Percentiles rank a stretch among this genome's conserved stretches.
Conservation (phyloP, 2,797 vertebrate species). For the Pseudomugil gertrudae region DNA sequence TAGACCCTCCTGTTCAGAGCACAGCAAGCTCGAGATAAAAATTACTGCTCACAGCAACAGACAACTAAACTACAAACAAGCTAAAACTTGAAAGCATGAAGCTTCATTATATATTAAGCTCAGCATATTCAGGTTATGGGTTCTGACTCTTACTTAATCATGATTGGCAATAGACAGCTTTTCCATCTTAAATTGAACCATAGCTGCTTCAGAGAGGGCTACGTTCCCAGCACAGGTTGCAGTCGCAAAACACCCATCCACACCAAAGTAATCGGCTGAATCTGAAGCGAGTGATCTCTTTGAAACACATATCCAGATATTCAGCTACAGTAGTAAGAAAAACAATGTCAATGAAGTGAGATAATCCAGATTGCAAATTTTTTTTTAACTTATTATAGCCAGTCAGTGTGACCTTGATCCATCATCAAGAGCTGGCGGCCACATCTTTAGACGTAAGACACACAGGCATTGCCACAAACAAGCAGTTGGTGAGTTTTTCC, state of each 20-base stretch:
- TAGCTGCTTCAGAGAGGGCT: neutral
- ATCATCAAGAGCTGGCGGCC: slow-evolving; percentile 18
- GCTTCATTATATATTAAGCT: no score
- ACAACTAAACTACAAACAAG: no score
- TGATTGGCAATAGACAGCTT: no score
- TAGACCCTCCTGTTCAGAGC: neutral
- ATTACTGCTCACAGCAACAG: no score
- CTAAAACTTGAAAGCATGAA: no score
- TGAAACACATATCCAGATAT: no score
- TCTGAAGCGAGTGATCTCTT: no score
- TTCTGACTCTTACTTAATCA: no score
- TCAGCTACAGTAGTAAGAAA: neutral
- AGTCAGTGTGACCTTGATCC: slow-evolving; percentile 3
- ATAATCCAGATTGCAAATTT: no score
- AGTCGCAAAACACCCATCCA: neutral
- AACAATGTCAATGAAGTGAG: neutral
- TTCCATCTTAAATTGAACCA: neutral
- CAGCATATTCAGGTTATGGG: no score
- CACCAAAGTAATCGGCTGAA: neutral
- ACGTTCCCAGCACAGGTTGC: neutral
- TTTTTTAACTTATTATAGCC: neutral
- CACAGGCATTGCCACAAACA: neutral
- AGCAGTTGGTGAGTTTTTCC: slow-evolving; percentile 5
- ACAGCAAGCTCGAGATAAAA: neutral
- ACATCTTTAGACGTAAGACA: slow-evolving; percentile 8